These are phyloP conservation scores for Tapirus terrestris DNA, from an alignment of 2,113 vertebrate genomes.

Conservation along the genomic window DNA sequence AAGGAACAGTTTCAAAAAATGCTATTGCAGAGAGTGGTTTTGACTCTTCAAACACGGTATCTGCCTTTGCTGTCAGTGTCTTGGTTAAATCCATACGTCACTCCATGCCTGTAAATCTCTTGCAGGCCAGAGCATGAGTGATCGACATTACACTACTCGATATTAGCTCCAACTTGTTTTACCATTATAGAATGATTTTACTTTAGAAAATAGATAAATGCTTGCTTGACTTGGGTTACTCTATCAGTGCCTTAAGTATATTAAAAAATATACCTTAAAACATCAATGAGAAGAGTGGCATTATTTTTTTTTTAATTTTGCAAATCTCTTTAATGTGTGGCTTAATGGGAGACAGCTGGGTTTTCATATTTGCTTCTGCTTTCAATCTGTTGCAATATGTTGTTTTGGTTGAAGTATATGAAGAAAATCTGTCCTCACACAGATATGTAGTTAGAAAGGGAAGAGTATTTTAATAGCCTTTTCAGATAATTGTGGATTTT, in stretches of 20 bases:
- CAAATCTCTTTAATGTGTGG: constrained; percentile 61
- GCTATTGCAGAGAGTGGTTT: neutral
- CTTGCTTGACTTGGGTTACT: neutral
- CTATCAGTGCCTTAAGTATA: neutral
- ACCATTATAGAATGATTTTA: neutral
- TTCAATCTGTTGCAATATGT: constrained; percentile 58
- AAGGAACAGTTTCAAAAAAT: neutral
- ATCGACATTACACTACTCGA: neutral
- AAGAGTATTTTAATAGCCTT: constrained; percentile 35
- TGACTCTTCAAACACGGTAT: neutral
- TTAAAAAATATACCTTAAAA: constrained; percentile 49
- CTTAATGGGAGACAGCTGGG: constrained; percentile 62
- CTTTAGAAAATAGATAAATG: neutral
- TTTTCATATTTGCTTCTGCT: constrained; percentile 65
- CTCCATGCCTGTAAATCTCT: neutral
- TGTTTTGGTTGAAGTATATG: constrained; percentile 60
- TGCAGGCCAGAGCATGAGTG: neutral
- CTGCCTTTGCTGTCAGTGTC: neutral
- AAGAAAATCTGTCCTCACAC: constrained; percentile 49
- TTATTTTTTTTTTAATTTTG: constrained; percentile 58
- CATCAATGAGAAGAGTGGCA: constrained; percentile 51
- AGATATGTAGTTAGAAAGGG: constrained; percentile 17
- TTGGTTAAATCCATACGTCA: constrained; percentile 33
- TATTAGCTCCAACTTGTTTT: neutral
- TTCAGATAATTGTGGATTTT: neutral